Conservation (phyloP, 2,113 vertebrate species). For the Chrysemys picta region DNA sequence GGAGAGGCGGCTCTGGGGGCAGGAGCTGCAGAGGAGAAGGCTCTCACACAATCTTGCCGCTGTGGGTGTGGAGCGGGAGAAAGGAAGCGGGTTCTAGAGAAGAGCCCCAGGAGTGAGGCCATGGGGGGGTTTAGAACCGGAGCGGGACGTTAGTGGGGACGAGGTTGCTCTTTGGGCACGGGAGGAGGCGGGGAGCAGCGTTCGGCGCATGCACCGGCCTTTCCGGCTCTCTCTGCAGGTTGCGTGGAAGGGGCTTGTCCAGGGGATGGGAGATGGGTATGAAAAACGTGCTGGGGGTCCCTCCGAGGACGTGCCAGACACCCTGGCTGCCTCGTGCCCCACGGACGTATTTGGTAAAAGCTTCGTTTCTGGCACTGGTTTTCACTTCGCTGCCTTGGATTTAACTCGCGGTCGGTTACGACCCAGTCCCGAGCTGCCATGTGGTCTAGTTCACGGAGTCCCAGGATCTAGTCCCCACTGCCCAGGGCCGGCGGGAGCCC, state of each 20-base stretch:
- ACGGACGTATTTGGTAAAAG: constrained; percentile 16
- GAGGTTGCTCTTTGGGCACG: not conserved
- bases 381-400: not conserved
- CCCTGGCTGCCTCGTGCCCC: not conserved
- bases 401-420: not conserved
- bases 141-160: not conserved
- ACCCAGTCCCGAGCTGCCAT: not conserved
- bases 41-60: not conserved
- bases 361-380: not conserved
- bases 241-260: not conserved
- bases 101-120: not conserved
- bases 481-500: not conserved
- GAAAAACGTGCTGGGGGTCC: not conserved
- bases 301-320: not conserved
- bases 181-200: not conserved
- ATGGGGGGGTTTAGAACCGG: not conserved
- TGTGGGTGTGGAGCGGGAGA: not conserved
- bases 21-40: not conserved
- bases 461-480: not conserved
- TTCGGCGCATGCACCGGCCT: not conserved
- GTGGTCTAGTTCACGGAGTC: not conserved
- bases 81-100: not conserved
- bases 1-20: not conserved
- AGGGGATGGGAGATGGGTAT: no score
- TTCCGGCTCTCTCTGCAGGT: not conserved